These are phyloP conservation scores for Acanthisitta chloris DNA, from an alignment of 2,113 vertebrate genomes.

Conservation along the genomic window DNA sequence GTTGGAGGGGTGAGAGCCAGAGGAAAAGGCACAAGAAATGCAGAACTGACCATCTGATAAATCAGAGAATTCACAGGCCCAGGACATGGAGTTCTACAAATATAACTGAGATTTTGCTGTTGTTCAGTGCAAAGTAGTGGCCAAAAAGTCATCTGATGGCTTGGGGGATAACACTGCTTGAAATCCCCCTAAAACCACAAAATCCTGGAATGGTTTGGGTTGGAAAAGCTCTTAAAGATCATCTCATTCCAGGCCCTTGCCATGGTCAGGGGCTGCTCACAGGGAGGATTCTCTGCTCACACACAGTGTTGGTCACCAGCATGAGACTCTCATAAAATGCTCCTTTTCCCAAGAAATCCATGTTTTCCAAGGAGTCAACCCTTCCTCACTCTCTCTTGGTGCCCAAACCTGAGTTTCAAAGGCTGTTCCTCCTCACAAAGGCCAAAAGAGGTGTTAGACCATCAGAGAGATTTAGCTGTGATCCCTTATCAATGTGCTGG, in stretches of 20 bases:
- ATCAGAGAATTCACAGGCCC: fast-evolving
- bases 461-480: fast-evolving
- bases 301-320: fast-evolving
- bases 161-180: fast-evolving
- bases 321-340: background rate
- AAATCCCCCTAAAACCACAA: background rate
- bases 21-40: background rate
- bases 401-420: fast-evolving
- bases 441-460: fast-evolving
- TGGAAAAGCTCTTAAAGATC: background rate
- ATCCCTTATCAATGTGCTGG: fast-evolving
- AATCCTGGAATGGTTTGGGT: background rate
- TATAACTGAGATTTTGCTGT: fast-evolving
- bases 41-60: fast-evolving
- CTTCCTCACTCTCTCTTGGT: fast-evolving
- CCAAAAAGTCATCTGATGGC: background rate
- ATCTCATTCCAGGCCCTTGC: too few species aligned
- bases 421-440: fast-evolving
- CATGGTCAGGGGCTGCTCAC: fast-evolving
- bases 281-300: background rate
- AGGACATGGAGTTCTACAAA: fast-evolving
- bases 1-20: background rate
- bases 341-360: fast-evolving
- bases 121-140: fast-evolving
- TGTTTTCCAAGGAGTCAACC: background rate